Evolutionary conservation across 1,140 invertebrate species (phyloP).

Genomic region (Parapsyche elsis): DNA sequence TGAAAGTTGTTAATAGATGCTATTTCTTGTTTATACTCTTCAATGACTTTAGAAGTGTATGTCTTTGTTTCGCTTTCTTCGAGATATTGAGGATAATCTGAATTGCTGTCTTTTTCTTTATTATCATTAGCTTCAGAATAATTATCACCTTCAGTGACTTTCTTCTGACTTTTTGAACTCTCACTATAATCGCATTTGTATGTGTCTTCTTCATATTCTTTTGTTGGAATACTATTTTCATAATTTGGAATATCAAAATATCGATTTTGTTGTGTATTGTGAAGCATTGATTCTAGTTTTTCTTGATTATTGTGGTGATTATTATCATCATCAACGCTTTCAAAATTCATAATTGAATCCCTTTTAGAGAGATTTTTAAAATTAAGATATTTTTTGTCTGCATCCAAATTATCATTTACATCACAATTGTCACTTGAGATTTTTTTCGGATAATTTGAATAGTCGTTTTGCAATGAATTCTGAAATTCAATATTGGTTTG

Average conservation of each 20-base stretch:
- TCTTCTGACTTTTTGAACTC: neutral
- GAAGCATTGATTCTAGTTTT: neutral
- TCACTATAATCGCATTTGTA: neutral
- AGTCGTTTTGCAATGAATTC: neutral
- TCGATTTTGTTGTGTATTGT: neutral
- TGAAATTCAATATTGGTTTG: neutral
- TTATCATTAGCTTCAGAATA: neutral
- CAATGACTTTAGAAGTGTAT: conserved; percentile 67
- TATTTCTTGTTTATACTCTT: conserved; percentile 67
- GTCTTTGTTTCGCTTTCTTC: conserved; percentile 63
- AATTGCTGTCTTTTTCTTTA: neutral
- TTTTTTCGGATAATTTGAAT: neutral
- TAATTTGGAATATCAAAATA: neutral
- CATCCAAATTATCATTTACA: too few species aligned
- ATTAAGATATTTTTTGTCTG: too few species aligned
- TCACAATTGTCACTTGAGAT: neutral
- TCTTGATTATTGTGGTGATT: neutral
- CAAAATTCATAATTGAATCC: neutral
- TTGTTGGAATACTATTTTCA: neutral
- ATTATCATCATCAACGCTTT: neutral
- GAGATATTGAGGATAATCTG: conserved; percentile 64
- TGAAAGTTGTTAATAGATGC: conserved; percentile 66
- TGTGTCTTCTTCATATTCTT: neutral
- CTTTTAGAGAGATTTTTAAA: too few species aligned
- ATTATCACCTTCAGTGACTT: neutral